Conservation (phyloP, 2,797 vertebrate species). For the Rachycentron canadum region DNA sequence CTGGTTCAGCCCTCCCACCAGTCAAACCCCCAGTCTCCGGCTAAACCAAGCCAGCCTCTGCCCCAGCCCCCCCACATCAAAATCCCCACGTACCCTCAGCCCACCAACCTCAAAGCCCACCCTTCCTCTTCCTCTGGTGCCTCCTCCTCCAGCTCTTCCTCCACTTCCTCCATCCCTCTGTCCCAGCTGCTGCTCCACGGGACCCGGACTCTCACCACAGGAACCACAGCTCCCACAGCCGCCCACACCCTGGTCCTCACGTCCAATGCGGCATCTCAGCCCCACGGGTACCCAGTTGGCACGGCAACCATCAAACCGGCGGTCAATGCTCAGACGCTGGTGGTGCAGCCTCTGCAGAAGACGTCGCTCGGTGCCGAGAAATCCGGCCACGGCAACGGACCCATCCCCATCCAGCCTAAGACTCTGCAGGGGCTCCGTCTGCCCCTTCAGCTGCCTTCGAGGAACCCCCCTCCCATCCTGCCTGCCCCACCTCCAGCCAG, state of each 20-base stretch:
- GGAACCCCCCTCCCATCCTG: slow-evolving; percentile 85
- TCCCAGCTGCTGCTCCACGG: slow-evolving; percentile 86
- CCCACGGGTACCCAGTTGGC: slow-evolving; percentile 78
- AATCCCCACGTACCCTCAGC: slow-evolving; percentile 83
- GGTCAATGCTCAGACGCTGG: slow-evolving; percentile 90
- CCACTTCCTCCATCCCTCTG: slow-evolving; percentile 80
- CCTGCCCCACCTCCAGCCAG: slow-evolving; percentile 66
- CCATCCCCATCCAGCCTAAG: slow-evolving; percentile 94
- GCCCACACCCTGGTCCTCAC: slow-evolving; percentile 84
- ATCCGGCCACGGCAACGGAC: slow-evolving; percentile 72
- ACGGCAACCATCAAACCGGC: slow-evolving; percentile 82
- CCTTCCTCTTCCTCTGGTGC: slow-evolving; percentile 59
- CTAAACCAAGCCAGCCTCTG: slow-evolving; percentile 85
- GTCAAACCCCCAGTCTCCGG: slow-evolving; percentile 62
- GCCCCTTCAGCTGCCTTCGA: slow-evolving; percentile 83
- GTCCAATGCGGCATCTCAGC: slow-evolving; percentile 73
- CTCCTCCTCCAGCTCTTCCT: slow-evolving; percentile 71
- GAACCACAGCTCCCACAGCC: slow-evolving; percentile 72
- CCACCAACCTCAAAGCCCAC: slow-evolving; percentile 79
- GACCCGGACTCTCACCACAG: slow-evolving; percentile 78
- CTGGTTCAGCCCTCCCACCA: slow-evolving; percentile 76
- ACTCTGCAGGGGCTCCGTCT: slow-evolving; percentile 81
- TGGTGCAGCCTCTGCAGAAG: slow-evolving; percentile 95
- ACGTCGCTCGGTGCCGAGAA: slow-evolving; percentile 74
- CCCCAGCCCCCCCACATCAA: slow-evolving; percentile 83